Conservation (phyloP, 1,140 invertebrate species). For the Heterodera carotae region DNA sequence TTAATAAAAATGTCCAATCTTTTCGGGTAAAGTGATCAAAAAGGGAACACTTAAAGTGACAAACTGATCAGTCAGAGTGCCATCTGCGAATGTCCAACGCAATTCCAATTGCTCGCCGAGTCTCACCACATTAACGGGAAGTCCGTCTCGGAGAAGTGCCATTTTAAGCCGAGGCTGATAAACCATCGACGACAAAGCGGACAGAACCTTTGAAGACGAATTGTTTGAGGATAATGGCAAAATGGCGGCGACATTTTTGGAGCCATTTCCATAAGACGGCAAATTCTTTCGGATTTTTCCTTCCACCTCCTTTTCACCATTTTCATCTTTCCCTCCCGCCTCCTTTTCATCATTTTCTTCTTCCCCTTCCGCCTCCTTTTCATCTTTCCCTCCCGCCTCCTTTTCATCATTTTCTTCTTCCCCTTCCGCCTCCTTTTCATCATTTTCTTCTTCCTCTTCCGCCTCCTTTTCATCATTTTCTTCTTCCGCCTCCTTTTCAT, state of each 20-base stretch:
- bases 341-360: too few relatives aligned
- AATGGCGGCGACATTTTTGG: neutral
- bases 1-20: constrained; percentile 57
- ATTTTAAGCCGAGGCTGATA: constrained; percentile 42
- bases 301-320: too few relatives aligned
- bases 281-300: constrained; percentile 36
- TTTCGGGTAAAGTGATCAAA: neutral
- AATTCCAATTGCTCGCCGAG: constrained; percentile 61
- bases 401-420: too few relatives aligned
- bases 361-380: neutral
- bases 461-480: too few relatives aligned
- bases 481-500: too few relatives aligned
- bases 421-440: too few relatives aligned
- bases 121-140: constrained; percentile 56
- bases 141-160: constrained; percentile 52
- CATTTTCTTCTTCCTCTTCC: too few relatives aligned
- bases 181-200: constrained; percentile 14
- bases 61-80: constrained; percentile 18
- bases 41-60: constrained; percentile 22
- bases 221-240: neutral
- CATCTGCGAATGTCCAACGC: constrained; percentile 55
- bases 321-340: too few relatives aligned
- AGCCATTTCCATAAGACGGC: constrained; percentile 5
- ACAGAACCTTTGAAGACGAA: neutral
- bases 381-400: neutral